Evolutionary conservation across 2,113 vertebrate species (phyloP), one percentile per base, ranked within the genome.

Genomic region (Meleagris gallopavo): DNA sequence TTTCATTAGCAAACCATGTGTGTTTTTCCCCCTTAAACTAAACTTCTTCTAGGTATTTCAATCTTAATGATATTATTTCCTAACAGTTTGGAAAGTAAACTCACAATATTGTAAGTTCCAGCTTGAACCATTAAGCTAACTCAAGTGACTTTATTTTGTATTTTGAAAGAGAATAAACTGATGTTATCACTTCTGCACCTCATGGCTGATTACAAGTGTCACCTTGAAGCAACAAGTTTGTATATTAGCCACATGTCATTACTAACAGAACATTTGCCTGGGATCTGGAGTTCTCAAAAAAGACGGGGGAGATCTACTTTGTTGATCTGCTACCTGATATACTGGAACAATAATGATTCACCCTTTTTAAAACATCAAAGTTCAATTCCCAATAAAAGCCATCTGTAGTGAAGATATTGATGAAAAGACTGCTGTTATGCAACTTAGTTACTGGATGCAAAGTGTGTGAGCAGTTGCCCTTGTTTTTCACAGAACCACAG

Each of bases 141-240:
- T 93, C 89, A 77, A 95, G 74, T 95, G 95, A 88, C 95, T 97
- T 94, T 94, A 94, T 80, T 94, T 96, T 46, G 38, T 90, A 77
- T 95, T 87, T 93, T 90, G 73, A 87, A 94, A 90, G 76, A 92
- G 84, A 94, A 94, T 90, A 88, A 97, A 94, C 93, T 92, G 97
- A 97, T 96, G 83, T 29, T 96, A 97, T 97, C 96, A 92, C 80
- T 89, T 90, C 55, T 78, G 92, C 69, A 85, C 72, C 54, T 94
- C 75, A 78, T 45, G 87, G 87, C 45, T 93, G 93, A 86, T 84
- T 87, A 84, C 70, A 73, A 95, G 91, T 93, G 96, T 97, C 96
- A 97, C 97, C 95, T 95, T 97, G 94, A 95, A 95, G 90, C 54
- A 78, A 67, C 46, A 94, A 45, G 41, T 79, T 82, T 74, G 86